These are phyloP conservation scores for Harpalus rufipes DNA, from an alignment of 2,888 invertebrate species.

Conservation along the genomic window DNA sequence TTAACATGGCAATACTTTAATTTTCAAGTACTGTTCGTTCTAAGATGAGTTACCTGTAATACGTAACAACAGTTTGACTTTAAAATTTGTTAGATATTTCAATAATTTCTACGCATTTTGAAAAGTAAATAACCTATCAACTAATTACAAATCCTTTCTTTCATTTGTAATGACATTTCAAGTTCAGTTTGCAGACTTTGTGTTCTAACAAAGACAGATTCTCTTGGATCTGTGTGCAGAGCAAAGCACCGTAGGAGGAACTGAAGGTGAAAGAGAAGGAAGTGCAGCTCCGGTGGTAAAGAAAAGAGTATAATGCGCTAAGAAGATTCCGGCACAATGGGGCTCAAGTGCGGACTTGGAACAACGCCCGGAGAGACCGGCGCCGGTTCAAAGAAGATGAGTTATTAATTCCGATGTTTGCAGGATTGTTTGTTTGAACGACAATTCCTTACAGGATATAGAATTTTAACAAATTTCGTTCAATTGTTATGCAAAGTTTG, in stretches of 20 bases:
- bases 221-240: no score
- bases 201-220: background rate
- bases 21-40: no score
- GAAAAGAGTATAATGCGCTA: constrained; percentile 60
- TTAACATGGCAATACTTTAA: no score
- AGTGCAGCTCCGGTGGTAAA: constrained; percentile 49
- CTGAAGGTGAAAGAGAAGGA: constrained; percentile 48
- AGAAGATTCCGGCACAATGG: constrained; percentile 57
- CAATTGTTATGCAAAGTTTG: no score
- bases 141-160: background rate
- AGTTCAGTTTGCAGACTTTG: background rate
- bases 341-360: constrained; percentile 38
- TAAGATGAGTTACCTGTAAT: no score
- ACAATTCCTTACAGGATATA: background rate
- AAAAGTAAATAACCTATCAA: background rate
- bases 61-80: no score
- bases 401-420: constrained; percentile 2
- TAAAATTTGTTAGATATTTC: no score
- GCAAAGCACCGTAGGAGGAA: background rate
- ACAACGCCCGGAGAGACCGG: constrained; percentile 21
- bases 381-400: background rate
- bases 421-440: background rate
- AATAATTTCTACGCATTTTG: no score
- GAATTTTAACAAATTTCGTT: no score
- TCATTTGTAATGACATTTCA: background rate